Conservation (phyloP, 2,888 invertebrate genomes). For the Eupithecia subumbrata region DNA sequence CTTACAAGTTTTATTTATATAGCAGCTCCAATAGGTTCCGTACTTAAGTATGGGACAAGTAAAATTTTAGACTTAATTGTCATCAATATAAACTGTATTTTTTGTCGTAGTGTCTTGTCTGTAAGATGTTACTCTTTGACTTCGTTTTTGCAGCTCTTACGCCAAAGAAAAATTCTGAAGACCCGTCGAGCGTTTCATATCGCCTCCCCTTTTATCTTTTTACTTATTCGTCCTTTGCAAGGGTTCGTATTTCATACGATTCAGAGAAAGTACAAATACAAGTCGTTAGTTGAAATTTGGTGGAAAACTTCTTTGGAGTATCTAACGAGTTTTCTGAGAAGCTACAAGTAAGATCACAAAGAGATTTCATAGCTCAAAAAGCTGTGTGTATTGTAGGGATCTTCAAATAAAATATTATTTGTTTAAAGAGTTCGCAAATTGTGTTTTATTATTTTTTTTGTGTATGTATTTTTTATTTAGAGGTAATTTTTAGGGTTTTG, state of each 20-base stretch:
- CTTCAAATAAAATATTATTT: not conserved
- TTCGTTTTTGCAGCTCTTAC: conserved; percentile 14
- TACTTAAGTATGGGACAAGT: no score
- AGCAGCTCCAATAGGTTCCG: no score
- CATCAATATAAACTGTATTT: not conserved
- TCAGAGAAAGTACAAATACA: conserved; percentile 7
- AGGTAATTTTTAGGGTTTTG: no score
- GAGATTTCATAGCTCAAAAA: not conserved
- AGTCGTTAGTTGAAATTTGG: conserved; percentile 16
- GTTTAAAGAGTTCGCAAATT: not conserved
- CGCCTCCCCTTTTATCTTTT: conserved; percentile 62
- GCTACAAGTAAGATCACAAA: not conserved
- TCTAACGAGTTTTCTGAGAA: not conserved
- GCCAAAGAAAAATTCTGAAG: conserved; percentile 57
- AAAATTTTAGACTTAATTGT: not conserved
- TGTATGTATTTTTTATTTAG: no score
- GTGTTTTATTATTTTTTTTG: no score
- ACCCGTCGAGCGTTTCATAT: conserved; percentile 64
- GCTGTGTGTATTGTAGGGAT: not conserved
- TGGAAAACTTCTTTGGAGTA: conserved; percentile 8
- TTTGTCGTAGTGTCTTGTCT: conserved; percentile 6
- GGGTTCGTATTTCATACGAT: conserved; percentile 55
- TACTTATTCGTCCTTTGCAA: conserved; percentile 53
- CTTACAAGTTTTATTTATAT: no score
- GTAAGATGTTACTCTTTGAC: conserved; percentile 45